These are phyloP conservation scores for Porites australiensis DNA, from an alignment of 64 coral and sea anemone genomes.

Conservation along the genomic window DNA sequence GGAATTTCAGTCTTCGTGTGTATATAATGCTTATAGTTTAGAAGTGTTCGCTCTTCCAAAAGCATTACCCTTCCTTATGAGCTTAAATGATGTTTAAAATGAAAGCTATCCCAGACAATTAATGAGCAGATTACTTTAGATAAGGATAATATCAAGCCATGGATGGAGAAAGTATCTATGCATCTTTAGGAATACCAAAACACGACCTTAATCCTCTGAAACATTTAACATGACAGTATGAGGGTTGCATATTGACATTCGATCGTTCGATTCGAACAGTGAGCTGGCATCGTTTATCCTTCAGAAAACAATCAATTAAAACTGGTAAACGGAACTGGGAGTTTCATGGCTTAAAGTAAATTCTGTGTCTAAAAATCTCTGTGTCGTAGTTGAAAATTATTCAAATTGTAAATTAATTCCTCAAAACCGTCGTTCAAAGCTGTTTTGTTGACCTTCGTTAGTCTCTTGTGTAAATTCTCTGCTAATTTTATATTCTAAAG, in stretches of 20 bases:
- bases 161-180: not conserved
- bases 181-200: not conserved
- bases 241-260: not conserved
- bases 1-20: conserved; percentile 2
- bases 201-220: not conserved
- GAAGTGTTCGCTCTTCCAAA: not conserved
- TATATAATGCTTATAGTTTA: not conserved
- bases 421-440: not conserved
- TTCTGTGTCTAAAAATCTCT: not conserved
- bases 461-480: not conserved
- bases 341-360: not conserved
- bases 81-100: not conserved
- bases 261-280: not conserved
- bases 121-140: not conserved
- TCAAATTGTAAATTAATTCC: not conserved
- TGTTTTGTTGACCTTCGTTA: conserved; percentile 11
- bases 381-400: not conserved
- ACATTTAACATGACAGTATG: not conserved
- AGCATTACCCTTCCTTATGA: not conserved
- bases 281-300: not conserved
- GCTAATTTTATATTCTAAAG: not conserved
- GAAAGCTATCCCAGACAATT: not conserved
- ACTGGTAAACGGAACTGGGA: not conserved
- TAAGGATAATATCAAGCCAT: not conserved
- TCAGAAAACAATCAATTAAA: not conserved